A percentile compares a stretch with the other conserved stretches of the same genome.
These are phyloP conservation scores for Cordilura impudica DNA, from an alignment of 2,888 invertebrate species.

Conservation along the genomic window DNA sequence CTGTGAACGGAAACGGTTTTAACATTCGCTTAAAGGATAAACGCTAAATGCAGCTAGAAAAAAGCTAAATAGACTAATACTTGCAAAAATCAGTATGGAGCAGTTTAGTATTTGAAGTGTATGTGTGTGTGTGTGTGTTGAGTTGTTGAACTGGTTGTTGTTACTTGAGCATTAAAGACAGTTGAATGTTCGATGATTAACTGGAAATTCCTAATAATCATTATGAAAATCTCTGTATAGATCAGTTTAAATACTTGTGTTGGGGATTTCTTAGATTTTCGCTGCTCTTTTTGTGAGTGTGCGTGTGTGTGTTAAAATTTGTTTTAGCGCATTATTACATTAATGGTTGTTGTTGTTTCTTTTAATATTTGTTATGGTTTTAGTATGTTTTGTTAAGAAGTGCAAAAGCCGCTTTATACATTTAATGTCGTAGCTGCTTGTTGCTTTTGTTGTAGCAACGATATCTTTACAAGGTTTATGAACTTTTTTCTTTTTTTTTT, in stretches of 20 bases:
- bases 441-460: not conserved
- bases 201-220: conserved; percentile 41
- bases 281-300: not conserved
- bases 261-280: conserved; percentile 27
- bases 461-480: conserved; percentile 67
- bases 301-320: not conserved
- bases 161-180: conserved; percentile 1
- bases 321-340: conserved; percentile 26
- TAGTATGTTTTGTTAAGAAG: not conserved
- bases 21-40: too few relatives aligned
- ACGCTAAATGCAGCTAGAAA: too few relatives aligned
- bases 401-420: conserved; percentile 21
- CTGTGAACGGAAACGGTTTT: too few relatives aligned
- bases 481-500: conserved; percentile 65
- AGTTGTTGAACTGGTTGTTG: not conserved
- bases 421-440: conserved; percentile 1
- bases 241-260: not conserved
- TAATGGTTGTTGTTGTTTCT: conserved; percentile 23
- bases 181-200: conserved; percentile 54
- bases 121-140: not conserved
- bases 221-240: conserved; percentile 15
- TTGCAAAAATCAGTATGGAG: too few relatives aligned
- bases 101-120: not conserved
- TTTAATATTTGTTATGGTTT: not conserved
- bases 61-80: too few relatives aligned